Base-by-base conservation (phyloP, 37 sponge, comb jelly and placozoan species). In the Oopsacas minuta region DNA sequence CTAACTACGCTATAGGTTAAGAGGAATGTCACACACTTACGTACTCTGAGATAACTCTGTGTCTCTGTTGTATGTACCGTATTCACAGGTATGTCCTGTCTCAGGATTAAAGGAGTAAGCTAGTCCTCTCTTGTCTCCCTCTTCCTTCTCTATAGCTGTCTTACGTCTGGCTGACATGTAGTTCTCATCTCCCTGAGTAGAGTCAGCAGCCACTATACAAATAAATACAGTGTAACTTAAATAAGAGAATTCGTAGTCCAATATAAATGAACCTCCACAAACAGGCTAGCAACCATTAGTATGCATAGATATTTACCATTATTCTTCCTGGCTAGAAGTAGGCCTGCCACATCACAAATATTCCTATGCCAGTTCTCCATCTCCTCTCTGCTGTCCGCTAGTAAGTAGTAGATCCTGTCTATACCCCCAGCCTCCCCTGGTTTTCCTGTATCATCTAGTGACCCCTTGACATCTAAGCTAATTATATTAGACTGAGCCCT, bases 321-420 rank as follows among this genome's bases (percentile, higher is more conserved):
- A 10, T 61, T 61, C 75, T 61, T 61, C 28, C 75, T 10, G 28
- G 32, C 22, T 3, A 61, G 75, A 25, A 32, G 75, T n/a, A 61
- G 75, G 1, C 28, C 75, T 61, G 75, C 75, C 75, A 61, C 75
- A 7, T 61, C 75, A 25, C 22, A 32, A 12, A 61, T 3, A 34
- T 61, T 25, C 28, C 22, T n/a, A 34, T 61, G 75, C 75, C 75
- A 61, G 32, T 7, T 12, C 75, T 61, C 75, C 75, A 61, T 61
- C 75, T 61, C 75, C 75, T 61, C 75, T 5, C 75, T 10, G 22
- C 75, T 61, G 75, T 61, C 75, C 75, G 75, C 75, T n/a, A 61
- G 75, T 34, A 61, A 34, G 75, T 61, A 61, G 75, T 25, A 61
- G 7, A 61, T 61, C 75, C 75, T 25, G 75, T 61, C 75, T 17